These are phyloP conservation scores for Pollachius pollachius DNA, from an alignment of 2,113 vertebrate species.

Conservation along the genomic window DNA sequence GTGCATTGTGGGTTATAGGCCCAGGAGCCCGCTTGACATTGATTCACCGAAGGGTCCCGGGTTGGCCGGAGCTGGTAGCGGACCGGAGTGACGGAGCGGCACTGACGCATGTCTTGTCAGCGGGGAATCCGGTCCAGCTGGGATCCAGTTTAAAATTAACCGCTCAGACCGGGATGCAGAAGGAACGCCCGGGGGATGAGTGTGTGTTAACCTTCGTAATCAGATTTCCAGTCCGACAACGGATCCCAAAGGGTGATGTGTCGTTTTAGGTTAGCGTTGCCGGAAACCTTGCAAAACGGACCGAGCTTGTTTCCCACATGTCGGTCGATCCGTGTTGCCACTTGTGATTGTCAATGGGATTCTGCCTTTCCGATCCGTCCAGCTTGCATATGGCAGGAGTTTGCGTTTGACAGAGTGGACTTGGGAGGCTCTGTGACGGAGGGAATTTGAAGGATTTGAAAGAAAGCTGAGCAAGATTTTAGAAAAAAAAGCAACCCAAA, in stretches of 20 bases:
- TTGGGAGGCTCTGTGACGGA: no score
- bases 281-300: background rate
- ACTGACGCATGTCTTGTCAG: constrained; percentile 32
- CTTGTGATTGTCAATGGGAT: no score
- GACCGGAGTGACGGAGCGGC: constrained; percentile 23
- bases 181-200: background rate
- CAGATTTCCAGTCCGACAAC: background rate
- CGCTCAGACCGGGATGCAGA: background rate
- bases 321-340: no score
- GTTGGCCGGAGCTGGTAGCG: background rate
- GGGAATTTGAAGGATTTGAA: no score
- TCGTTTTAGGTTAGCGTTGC: background rate
- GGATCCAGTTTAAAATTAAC: constrained; percentile 21
- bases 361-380: no score
- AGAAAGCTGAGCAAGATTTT: no score
- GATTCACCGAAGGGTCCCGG: background rate
- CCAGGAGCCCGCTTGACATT: constrained; percentile 11
- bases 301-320: no score
- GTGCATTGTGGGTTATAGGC: constrained; percentile 26
- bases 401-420: no score
- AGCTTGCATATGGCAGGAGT: no score
- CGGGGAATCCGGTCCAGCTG: constrained; percentile 25
- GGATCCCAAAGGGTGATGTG: background rate
- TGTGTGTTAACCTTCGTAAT: background rate
- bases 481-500: no score